Base-by-base conservation (phyloP, 2,113 vertebrate species). In the Chaenocephalus aceratus region DNA sequence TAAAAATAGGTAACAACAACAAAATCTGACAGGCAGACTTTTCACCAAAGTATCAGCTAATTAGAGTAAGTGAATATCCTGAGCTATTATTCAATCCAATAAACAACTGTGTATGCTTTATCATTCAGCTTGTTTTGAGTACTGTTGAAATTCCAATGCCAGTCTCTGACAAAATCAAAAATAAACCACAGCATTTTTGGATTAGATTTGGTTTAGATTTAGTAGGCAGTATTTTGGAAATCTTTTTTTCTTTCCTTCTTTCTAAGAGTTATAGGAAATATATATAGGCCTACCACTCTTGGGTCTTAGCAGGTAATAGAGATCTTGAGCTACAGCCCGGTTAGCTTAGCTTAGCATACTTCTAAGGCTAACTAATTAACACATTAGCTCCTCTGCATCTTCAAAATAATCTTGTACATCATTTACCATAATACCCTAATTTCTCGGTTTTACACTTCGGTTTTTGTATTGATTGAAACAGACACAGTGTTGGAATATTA, bases 1-100 rank as follows among this genome's bases (percentile, higher is more conserved):
- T 56, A 2, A 16, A 48, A 41, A 49, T 3, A 53, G 34, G 1
- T 13, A 34, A 49, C 23, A 56, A 3, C 41, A 48, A 56, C 26
- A 18, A 48, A 77, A 72, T 26, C 56, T 2, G 4, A 14, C 3
- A 6, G 49, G 30, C 26, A 58, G 11, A 21, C 18, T 8, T 21
- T 67, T 13, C 45, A 30, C 26, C 10, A 65, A 21, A 2, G 14
- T 44, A 61, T 66, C 56, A 8, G 30, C 49, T 49, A 34, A 59
- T 78, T 65, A 60, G 70, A 70, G 30, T 21, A 65, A 36, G 48
- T 54, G 34, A 71, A 46, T 49, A 71, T 78, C 53, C 69, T 58
- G 45, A 63, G 52, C 2, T 4, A 13, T 9, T 45, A 60, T 57
- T 71, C 65, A 82, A 34, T 10, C 34, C 52, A n/a, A 44, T 44